phyloP scores from a whole-genome alignment of 2,888 invertebrate species.

The Tetragnatha montana region DNA sequence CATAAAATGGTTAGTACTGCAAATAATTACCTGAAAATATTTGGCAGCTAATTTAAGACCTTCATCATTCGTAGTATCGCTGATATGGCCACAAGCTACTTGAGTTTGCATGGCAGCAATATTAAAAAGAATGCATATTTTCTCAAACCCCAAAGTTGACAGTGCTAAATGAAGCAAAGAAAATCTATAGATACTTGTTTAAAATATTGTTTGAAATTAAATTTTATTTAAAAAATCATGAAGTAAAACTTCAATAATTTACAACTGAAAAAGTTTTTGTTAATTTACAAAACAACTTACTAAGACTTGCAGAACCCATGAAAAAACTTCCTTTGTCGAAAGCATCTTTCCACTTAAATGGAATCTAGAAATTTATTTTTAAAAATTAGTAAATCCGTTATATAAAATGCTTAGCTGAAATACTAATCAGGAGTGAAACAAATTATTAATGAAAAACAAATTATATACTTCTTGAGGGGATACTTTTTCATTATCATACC shows the following conservation, averaged over 20 bases:
- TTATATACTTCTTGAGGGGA: no score
- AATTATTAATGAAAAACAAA: no score
- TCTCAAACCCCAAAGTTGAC: constrained; percentile 85
- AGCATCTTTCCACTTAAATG: constrained; percentile 99
- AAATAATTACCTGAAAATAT: constrained; percentile 85
- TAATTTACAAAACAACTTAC: constrained; percentile 79
- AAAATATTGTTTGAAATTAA: no score
- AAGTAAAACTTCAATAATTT: not conserved
- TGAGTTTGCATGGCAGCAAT: constrained; percentile 94
- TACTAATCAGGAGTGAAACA: not conserved
- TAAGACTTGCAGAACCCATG: constrained; percentile 91
- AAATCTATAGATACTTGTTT: not conserved
- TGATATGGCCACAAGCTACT: constrained; percentile 88
- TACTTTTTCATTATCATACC: no score
- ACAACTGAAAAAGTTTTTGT: not conserved
- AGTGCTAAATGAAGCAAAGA: constrained; percentile 59
- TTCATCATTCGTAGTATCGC: constrained; percentile 89
- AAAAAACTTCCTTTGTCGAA: constrained; percentile 97
- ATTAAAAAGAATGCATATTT: constrained; percentile 95
- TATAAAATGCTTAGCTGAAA: not conserved
- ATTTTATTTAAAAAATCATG: no score
- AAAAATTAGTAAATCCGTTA: not conserved
- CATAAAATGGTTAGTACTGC: no score
- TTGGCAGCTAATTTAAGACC: constrained; percentile 94
- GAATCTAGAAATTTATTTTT: constrained; percentile 81